phyloP scores from a whole-genome alignment of 2,113 vertebrate species.

The Neodontobutis hainanensis region DNA sequence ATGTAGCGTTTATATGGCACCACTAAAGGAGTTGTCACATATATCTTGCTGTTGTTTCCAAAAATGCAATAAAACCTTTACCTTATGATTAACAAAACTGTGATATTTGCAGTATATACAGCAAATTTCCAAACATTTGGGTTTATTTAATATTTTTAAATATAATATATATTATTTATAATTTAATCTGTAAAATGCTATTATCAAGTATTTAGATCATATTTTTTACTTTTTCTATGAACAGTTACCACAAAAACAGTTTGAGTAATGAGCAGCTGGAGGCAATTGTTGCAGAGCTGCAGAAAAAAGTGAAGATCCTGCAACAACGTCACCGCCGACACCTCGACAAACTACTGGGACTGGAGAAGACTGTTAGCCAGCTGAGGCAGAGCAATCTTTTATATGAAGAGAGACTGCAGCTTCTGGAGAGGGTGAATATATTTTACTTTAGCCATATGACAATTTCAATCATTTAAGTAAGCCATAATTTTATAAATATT shows the following conservation, averaged over 20 bases:
- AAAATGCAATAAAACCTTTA: no score
- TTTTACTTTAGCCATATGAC: background rate
- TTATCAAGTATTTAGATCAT: background rate
- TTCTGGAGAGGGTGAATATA: slow-evolving; percentile 68
- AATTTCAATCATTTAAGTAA: background rate
- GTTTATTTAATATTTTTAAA: no score
- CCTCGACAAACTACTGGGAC: slow-evolving; percentile 75
- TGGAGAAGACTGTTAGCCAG: slow-evolving; percentile 79
- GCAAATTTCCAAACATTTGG: no score
- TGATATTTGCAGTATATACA: no score
- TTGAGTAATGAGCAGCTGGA: slow-evolving; percentile 77
- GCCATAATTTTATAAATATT: background rate
- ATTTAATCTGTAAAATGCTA: background rate
- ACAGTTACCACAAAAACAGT: slow-evolving; percentile 76
- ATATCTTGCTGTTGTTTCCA: no score
- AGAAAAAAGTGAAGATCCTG: slow-evolving; percentile 78
- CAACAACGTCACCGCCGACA: slow-evolving; percentile 79
- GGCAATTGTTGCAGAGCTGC: slow-evolving; percentile 63
- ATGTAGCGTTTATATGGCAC: no score
- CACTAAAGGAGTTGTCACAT: no score
- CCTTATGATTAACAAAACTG: no score
- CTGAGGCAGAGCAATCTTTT: slow-evolving; percentile 74
- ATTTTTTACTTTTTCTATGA: accelerated
- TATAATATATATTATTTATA: background rate
- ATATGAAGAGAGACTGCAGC: slow-evolving; percentile 69